Conservation (phyloP, 2,113 vertebrate genomes). For the Leuciscus idus region DNA sequence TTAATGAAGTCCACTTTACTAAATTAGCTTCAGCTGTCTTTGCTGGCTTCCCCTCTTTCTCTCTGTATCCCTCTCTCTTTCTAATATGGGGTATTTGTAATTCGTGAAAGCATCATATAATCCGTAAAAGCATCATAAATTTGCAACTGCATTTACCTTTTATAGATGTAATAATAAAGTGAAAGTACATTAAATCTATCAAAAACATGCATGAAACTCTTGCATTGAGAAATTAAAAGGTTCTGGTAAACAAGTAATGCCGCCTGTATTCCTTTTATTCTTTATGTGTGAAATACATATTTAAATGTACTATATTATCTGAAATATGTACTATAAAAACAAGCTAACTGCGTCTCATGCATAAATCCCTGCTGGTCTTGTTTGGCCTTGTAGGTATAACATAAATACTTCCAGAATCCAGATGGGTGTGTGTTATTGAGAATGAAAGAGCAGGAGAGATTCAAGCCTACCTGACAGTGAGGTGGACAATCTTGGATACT, state of each 20-base stretch:
- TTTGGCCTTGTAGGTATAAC: neutral
- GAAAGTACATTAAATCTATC: neutral
- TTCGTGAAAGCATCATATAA: too few relatives aligned
- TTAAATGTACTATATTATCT: neutral
- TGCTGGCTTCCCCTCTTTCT: conserved; percentile 14
- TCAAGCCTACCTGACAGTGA: conserved; percentile 42
- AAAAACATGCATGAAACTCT: neutral
- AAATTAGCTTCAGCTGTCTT: neutral
- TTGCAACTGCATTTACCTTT: neutral
- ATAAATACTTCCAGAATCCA: neutral
- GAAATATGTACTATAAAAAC: neutral
- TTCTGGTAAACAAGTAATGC: neutral
- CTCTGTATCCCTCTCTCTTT: neutral
- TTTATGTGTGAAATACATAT: neutral
- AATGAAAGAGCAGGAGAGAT: conserved; percentile 17
- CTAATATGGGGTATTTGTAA: neutral
- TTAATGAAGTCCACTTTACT: conserved; percentile 30
- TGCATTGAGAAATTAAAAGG: neutral
- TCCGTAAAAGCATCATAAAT: neutral
- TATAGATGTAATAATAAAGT: neutral
- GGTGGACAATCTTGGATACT: conserved; percentile 42
- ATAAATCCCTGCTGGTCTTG: neutral
- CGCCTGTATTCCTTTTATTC: neutral
- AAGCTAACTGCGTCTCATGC: neutral
- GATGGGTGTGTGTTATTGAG: conserved; percentile 17